Evolutionary conservation across 2,888 invertebrate genomes (phyloP).

Genomic region (Trachelus iudaicus): DNA sequence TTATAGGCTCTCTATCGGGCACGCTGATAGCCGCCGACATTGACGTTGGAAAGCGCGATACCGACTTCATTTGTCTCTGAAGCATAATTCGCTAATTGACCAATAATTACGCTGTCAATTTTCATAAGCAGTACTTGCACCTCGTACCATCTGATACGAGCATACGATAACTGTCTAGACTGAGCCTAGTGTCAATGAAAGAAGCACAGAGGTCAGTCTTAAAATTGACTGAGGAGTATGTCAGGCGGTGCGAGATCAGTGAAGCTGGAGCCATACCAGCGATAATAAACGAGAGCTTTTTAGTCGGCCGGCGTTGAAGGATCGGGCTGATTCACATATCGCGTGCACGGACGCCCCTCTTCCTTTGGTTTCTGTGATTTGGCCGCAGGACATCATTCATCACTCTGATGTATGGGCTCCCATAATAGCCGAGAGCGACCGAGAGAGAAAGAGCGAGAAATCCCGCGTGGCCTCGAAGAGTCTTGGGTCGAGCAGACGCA

Average conservation of each 20-base stretch:
- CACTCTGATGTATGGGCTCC: conserved; percentile 53
- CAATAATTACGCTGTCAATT: not conserved
- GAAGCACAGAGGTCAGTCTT: not conserved
- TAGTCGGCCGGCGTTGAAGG: conserved; percentile 47
- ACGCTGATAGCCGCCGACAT: not conserved
- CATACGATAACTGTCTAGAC: not conserved
- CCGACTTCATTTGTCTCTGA: not conserved
- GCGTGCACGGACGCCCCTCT: conserved; percentile 47
- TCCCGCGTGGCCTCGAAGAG: conserved; percentile 10
- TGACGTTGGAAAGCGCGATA: not conserved
- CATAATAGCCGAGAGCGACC: conserved; percentile 42
- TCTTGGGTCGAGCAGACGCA: conserved; percentile 11
- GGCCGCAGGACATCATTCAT: conserved; percentile 54
- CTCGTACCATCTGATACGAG: not conserved
- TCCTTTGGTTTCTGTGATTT: conserved; percentile 41
- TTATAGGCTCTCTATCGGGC: not conserved
- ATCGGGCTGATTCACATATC: conserved; percentile 51
- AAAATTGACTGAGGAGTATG: not conserved
- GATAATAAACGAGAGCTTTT: conserved; percentile 50
- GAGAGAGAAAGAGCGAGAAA: conserved; percentile 11
- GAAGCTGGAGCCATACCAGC: not conserved
- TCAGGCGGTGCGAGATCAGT: not conserved
- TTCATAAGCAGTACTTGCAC: not conserved
- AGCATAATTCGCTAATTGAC: not conserved
- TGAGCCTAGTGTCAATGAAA: not conserved